Evolutionary conservation across 1,140 invertebrate genomes (phyloP), one percentile per base, ranked within the genome.

Genomic region (Melitaea cinxia): DNA sequence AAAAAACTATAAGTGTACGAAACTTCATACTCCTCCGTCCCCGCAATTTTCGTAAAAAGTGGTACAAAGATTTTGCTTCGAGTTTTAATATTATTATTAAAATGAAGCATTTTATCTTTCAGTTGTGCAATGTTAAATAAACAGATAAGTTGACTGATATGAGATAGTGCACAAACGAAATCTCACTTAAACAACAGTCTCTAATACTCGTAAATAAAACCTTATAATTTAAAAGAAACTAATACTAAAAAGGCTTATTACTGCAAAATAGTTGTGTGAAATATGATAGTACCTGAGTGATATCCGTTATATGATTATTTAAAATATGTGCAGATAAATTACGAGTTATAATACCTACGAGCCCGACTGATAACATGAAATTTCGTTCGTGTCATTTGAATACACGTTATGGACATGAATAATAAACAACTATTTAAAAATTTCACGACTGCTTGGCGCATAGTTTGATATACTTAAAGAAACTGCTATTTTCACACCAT

Each of bases 301-400:
- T 28, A n/a, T 15, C 26, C 12, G 15, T 5, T 23, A 9, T 42
- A 47, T 23, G 14, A 2, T 26, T 42, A 21, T 56, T 42, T 17
- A 17, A 42, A 57, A 42, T 28, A 45, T 19, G 14, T 39, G 4
- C 2, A 47, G 54, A 57, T 57, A 45, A 42, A 42, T 42, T 15
- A 17, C 30, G 30, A 33, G 12, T 33, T 42, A 39, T 59, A 10
- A 28, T 37, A 57, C 56, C 39, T 17, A 65, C 9, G 4, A 33
- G 30, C 12, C 7, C 62, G 65, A 35, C 54, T 30, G 71, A 76
- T 73, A 73, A 68, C 54, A 52, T 50, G 42, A 67, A 50, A 55
- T 58, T 28, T 37, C 24, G 4, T 33, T 24, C 54, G 35, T 17
- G 42, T 47, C 42, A 47, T 47, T 47, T 47, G 42, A 17, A 47